phyloP scores from a whole-genome alignment of 1,140 invertebrate species.

The Zaprionus lachaisei region DNA sequence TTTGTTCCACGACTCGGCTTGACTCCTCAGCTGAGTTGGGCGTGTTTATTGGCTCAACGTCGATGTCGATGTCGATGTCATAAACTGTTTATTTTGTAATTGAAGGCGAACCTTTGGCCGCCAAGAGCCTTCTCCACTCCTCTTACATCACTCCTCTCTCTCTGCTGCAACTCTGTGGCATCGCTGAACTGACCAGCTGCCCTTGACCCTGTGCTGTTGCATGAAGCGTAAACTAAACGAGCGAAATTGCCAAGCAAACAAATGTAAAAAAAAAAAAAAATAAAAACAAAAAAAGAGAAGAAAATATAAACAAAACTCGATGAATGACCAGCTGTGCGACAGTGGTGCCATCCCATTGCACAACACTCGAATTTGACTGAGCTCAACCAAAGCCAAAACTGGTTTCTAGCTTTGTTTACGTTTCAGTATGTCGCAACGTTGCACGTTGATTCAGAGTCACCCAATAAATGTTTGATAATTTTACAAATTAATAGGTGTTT shows the following conservation, averaged over 20 bases:
- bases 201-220: slow-evolving; percentile 64
- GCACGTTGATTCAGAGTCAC: background rate
- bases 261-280: slow-evolving; percentile 14
- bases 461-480: background rate
- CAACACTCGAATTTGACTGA: background rate
- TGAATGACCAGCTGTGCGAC: slow-evolving; percentile 27
- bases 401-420: slow-evolving; percentile 6
- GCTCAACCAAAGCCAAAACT: background rate
- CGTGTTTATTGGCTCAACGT: slow-evolving; percentile 23
- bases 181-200: slow-evolving; percentile 36
- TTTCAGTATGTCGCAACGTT: slow-evolving; percentile 13
- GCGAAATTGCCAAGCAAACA: slow-evolving; percentile 39
- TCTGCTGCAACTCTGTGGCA: background rate
- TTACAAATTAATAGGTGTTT: background rate
- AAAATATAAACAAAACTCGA: slow-evolving; percentile 38
- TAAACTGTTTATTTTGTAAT: slow-evolving; percentile 49
- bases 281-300: slow-evolving; percentile 7
- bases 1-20: slow-evolving; percentile 47
- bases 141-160: background rate
- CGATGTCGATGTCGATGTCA: slow-evolving; percentile 27
- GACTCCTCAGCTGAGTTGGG: slow-evolving; percentile 7
- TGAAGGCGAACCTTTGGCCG: slow-evolving; percentile 46
- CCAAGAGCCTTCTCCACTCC: background rate
- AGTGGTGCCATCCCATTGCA: slow-evolving; percentile 21
- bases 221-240: slow-evolving; percentile 48